Evolutionary conservation across 2,113 vertebrate species (phyloP).

Genomic region (Callithrix jacchus): DNA sequence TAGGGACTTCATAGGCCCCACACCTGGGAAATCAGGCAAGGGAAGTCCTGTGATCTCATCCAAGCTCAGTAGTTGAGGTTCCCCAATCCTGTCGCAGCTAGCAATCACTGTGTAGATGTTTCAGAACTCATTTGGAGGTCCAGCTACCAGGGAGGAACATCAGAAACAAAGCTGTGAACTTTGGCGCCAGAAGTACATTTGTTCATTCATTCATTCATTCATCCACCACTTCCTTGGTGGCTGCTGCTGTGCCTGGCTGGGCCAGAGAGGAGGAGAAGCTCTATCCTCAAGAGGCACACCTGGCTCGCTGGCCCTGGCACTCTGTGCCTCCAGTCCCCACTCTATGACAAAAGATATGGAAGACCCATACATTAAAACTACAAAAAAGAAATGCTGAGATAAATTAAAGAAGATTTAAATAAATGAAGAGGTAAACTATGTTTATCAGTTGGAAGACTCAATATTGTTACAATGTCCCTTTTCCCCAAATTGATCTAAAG

Average conservation of each 20-base stretch:
- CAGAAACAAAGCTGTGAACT: neutral
- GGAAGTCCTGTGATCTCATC: neutral
- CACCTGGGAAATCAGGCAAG: neutral
- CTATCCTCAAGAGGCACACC: neutral
- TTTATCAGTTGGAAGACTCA: too few relatives aligned
- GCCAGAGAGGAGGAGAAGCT: neutral
- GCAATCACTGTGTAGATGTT: neutral
- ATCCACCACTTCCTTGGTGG: neutral
- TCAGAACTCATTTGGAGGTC: too few relatives aligned
- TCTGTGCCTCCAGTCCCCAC: neutral
- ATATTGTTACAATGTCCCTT: too few relatives aligned
- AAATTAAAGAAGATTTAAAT: too few relatives aligned
- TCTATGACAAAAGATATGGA: neutral
- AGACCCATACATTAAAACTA: neutral
- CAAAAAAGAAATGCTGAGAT: neutral
- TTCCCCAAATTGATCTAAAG: too few relatives aligned
- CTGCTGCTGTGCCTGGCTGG: neutral
- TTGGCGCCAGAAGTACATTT: neutral
- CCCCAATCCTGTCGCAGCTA: neutral
- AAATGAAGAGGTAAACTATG: too few relatives aligned
- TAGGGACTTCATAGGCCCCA: neutral
- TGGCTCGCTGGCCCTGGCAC: neutral
- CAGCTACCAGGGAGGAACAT: neutral
- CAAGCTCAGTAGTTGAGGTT: neutral
- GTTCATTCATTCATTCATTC: neutral